Evolutionary conservation across 2,888 invertebrate genomes (phyloP), one percentile per base, ranked within the genome.

Genomic region (Acanthosepion pharaonis): DNA sequence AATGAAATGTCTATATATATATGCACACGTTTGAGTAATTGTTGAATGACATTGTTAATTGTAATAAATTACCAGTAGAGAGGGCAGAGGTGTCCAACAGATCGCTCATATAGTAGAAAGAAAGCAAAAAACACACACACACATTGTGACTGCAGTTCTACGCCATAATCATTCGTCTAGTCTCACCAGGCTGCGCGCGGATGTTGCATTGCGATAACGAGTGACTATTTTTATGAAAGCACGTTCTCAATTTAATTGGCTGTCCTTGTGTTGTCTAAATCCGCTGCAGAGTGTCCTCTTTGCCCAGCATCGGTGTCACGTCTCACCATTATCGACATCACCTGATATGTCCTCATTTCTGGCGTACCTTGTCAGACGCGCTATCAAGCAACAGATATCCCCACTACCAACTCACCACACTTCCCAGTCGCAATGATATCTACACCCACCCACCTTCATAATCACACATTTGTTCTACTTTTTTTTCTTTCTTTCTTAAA

Each of bases 221-320:
- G n/a, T 18, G 15, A 78, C 78, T n/a, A 78, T 78, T 78, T 78
- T 78, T n/a, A 78, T 78, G n/a, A n/a, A 78, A 78, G 78, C 78
- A 78, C 78, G 78, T 78, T 78, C 78, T 78, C 78, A 78, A 78
- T n/a, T 78, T 78, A 78, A 78, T 78, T 78, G 78, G n/a, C 78
- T 78, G 78, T 33, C 78, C 78, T 78, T 78, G 78, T 78, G 78
- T 78, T 78, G 78, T 78, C 78, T n/a, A 78, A 78, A 78, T 78
- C 78, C 33, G n/a, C 78, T 11, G 15, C 78, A 78, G 11, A 78
- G 78, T 78, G 78, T 78, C 78, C 78, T 78, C 78, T 78, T 78
- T 78, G 78, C 78, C 33, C 78, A 11, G 78, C 78, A n/a, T 78
- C 33, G 78, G 78, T 78, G 78, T 78, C 78, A 78, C 78, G 78